Evolutionary conservation across 2,888 invertebrate genomes (phyloP).

Genomic region (Athrips mouffetella): DNA sequence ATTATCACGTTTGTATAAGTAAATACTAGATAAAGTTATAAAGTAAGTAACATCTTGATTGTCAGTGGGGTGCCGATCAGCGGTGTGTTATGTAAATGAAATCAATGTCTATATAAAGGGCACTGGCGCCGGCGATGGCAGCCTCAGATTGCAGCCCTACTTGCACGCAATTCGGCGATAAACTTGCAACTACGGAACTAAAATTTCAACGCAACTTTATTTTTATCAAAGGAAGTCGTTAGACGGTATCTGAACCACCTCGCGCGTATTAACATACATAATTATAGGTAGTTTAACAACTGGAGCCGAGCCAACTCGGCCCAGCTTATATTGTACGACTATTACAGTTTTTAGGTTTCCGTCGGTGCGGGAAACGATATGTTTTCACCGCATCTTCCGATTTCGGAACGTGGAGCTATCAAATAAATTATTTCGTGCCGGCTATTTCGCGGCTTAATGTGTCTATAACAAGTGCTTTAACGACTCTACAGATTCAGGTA

Average conservation of each 20-base stretch:
- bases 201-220: constrained; percentile 78
- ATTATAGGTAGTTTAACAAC: constrained; percentile 74
- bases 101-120: constrained; percentile 75
- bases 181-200: constrained; percentile 73
- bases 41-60: constrained; percentile 45
- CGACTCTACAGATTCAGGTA: constrained; percentile 1
- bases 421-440: constrained; percentile 12
- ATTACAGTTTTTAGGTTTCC: constrained; percentile 66
- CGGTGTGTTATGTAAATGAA: constrained; percentile 63
- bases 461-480: constrained; percentile 11
- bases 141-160: constrained; percentile 56
- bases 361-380: constrained; percentile 55
- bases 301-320: constrained; percentile 67
- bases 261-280: constrained; percentile 75
- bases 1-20: too few relatives aligned
- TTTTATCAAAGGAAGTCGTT: constrained; percentile 77
- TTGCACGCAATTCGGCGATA: constrained; percentile 72
- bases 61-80: constrained; percentile 48
- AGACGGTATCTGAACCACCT: constrained; percentile 73
- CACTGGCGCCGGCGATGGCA: constrained; percentile 62
- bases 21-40: too few relatives aligned
- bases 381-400: constrained; percentile 48
- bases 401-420: constrained; percentile 27
- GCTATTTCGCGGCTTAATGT: constrained; percentile 11
- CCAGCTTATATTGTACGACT: constrained; percentile 57